These are phyloP conservation scores for Cosmopolites sordidus DNA, from an alignment of 2,888 invertebrate genomes.

Conservation along the genomic window DNA sequence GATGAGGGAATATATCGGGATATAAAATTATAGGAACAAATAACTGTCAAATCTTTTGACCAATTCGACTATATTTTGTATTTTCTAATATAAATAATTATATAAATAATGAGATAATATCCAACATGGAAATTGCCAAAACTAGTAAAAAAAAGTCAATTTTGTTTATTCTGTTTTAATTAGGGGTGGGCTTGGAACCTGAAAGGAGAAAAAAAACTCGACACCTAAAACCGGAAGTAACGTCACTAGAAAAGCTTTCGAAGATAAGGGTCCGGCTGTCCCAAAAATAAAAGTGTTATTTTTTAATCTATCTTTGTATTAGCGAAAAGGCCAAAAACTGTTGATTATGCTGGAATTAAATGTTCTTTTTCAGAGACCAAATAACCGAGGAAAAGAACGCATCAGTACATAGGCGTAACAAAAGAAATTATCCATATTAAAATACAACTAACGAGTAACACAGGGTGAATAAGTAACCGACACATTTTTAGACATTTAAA, in stretches of 20 bases:
- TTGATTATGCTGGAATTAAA: conserved; percentile 26
- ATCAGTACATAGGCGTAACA: conserved; percentile 13
- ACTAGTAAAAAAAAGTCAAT: background rate
- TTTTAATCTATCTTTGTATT: conserved; percentile 28
- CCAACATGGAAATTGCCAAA: no score
- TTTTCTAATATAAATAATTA: no score
- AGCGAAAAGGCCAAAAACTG: conserved; percentile 23
- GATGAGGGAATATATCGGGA: no score
- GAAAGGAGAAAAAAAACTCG: background rate
- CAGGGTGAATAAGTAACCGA: no score
- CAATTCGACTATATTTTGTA: no score
- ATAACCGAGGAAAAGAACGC: conserved; percentile 9
- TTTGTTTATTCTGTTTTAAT: background rate
- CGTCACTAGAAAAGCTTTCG: background rate
- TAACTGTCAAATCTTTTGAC: no score
- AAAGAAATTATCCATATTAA: no score
- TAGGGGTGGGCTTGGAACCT: background rate
- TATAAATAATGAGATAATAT: no score
- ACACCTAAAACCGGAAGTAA: background rate
- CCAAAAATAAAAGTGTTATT: conserved; percentile 28
- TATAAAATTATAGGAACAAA: no score
- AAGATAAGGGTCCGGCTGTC: conserved; percentile 20
- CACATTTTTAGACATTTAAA: no score
- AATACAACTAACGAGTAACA: no score
- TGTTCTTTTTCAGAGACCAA: conserved; percentile 15